phyloP scores from a whole-genome alignment of 2,797 vertebrate genomes.

The Danio tinwini region DNA sequence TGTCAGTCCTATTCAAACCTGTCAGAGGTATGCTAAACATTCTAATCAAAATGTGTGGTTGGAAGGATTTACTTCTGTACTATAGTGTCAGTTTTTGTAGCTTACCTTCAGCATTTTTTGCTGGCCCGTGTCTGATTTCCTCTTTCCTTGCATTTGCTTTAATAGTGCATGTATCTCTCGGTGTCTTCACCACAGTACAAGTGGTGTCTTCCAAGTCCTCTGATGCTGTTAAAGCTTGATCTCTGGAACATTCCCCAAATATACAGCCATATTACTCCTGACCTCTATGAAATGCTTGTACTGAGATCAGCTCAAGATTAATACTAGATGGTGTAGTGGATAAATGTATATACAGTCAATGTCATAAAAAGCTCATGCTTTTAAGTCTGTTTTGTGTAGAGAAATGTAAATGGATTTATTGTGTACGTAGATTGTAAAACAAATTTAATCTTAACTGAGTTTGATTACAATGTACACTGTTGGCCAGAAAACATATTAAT shows the following conservation, averaged over 20 bases:
- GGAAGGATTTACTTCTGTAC: background rate
- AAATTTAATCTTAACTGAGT: background rate
- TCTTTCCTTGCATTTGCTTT: constrained; percentile 49
- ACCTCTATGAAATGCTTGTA: constrained; percentile 15
- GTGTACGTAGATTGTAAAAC: background rate
- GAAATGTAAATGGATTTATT: background rate
- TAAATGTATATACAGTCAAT: constrained; percentile 7
- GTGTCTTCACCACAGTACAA: constrained; percentile 8
- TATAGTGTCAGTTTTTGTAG: constrained; percentile 27
- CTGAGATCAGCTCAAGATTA: constrained; percentile 34
- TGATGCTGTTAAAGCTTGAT: constrained; percentile 26
- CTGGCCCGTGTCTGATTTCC: constrained; percentile 48
- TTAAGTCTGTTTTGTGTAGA: constrained; percentile 20
- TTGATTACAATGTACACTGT: background rate
- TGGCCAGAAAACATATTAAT: background rate
- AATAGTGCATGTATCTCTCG: constrained; percentile 46
- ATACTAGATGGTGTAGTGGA: constrained; percentile 11
- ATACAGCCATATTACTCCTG: constrained; percentile 47
- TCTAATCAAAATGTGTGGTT: background rate
- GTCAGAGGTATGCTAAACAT: background rate
- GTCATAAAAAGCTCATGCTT: constrained; percentile 5
- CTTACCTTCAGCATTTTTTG: constrained; percentile 72
- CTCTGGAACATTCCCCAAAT: constrained; percentile 55
- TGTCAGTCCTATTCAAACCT: no score
- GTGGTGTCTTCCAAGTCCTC: constrained; percentile 40